Percentiles rank a stretch among this genome's conserved stretches.
Evolutionary conservation across 30 jellyfish, hydroid and myxozoan species (phyloP).

Genomic region (Cassiopea xamachana): DNA sequence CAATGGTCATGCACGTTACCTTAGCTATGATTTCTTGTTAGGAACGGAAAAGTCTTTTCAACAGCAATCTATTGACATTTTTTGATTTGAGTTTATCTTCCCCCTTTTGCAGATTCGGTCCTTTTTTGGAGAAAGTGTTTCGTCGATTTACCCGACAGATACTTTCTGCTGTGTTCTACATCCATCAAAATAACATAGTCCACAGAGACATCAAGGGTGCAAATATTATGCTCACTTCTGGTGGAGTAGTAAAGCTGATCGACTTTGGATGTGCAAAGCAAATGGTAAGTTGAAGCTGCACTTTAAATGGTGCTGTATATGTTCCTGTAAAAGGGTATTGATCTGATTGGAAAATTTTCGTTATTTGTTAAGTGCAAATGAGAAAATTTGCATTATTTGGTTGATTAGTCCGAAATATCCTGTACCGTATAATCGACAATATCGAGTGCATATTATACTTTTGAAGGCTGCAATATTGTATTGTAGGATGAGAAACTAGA

Average conservation of each 20-base stretch:
- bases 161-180: conserved; percentile 76
- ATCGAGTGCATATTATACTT: no score
- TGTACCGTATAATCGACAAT: no score
- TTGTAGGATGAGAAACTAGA: no score
- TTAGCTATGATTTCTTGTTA: not conserved
- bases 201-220: conserved; percentile 98
- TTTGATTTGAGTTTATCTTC: not conserved
- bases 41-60: not conserved
- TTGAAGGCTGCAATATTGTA: no score
- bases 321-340: not conserved
- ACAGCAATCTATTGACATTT: no score
- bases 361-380: no score
- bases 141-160: conserved; percentile 85
- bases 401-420: no score
- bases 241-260: conserved; percentile 85
- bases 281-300: conserved; percentile 55
- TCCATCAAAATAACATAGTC: conserved; percentile 77
- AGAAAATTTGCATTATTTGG: no score
- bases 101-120: conserved; percentile 78
- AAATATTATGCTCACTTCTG: conserved; percentile 76
- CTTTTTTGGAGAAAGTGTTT: conserved; percentile 70
- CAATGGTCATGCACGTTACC: no score
- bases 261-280: conserved; percentile 96
- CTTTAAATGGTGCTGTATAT: no score
- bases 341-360: not conserved